These are phyloP conservation scores for Suillia variegata DNA, from an alignment of 2,888 invertebrate species.

Conservation along the genomic window DNA sequence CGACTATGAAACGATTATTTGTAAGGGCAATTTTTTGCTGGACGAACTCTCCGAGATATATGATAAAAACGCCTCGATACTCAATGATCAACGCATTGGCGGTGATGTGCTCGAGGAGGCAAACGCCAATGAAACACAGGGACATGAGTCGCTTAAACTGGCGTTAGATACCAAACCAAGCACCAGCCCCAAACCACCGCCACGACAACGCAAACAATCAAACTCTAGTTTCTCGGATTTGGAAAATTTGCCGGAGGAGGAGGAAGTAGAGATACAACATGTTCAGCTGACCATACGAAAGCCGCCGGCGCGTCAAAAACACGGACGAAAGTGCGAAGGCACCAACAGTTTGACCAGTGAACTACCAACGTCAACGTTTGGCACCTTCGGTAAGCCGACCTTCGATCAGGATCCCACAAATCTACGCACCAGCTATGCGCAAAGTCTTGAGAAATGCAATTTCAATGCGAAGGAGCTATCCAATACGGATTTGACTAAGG, in stretches of 20 bases:
- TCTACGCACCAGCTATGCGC: constrained; percentile 56
- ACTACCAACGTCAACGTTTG: constrained; percentile 22
- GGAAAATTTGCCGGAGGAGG: constrained; percentile 15
- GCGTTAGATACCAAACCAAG: not conserved
- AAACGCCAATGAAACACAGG: not conserved
- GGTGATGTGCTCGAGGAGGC: constrained; percentile 30
- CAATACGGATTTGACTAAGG: constrained; percentile 23
- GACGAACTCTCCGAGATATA: constrained; percentile 64
- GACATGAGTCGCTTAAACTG: not conserved
- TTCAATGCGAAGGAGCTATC: constrained; percentile 47
- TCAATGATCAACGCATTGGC: constrained; percentile 64
- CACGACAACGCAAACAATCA: constrained; percentile 28
- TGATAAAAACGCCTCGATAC: constrained; percentile 65
- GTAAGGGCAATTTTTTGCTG: constrained; percentile 57
- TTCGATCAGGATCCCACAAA: constrained; percentile 61
- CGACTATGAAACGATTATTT: constrained; percentile 50
- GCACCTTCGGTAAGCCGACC: constrained; percentile 46
- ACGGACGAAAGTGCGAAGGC: constrained; percentile 20
- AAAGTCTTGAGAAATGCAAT: constrained; percentile 59
- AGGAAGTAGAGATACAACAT: constrained; percentile 41
- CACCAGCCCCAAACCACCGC: constrained; percentile 31
- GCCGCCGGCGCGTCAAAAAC: constrained; percentile 44
- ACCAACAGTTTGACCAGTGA: constrained; percentile 24
- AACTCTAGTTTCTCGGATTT: constrained; percentile 28
- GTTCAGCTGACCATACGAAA: constrained; percentile 51